A percentile compares a stretch with the other conserved stretches of the same genome.
Evolutionary conservation across 2,888 invertebrate species (phyloP).

Genomic region (Ceraclea dissimilis): DNA sequence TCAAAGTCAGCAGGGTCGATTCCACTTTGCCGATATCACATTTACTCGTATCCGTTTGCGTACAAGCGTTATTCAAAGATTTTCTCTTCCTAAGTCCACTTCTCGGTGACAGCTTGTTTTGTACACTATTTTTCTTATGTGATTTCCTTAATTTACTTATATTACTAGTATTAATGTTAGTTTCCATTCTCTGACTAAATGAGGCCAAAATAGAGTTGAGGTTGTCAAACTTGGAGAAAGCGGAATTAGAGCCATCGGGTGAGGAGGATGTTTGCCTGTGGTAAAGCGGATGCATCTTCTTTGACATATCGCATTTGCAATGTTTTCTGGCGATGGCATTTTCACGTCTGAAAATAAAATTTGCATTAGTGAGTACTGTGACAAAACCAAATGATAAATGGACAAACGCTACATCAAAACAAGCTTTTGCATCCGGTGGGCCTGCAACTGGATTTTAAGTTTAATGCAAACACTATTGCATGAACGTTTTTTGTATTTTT

Average conservation of each 20-base stretch:
- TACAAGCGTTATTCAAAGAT: slow-evolving; percentile 6
- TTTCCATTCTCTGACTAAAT: slow-evolving; percentile 14
- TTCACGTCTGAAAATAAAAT: slow-evolving; percentile 32
- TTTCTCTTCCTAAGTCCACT: slow-evolving; percentile 12
- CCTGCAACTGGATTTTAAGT: no score
- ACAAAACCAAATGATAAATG: slow-evolving; percentile 3
- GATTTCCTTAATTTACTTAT: slow-evolving; percentile 13
- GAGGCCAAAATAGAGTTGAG: slow-evolving; percentile 15
- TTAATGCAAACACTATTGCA: no score
- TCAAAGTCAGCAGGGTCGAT: neutral
- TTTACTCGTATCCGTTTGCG: slow-evolving; percentile 10
- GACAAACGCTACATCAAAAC: no score
- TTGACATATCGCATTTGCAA: slow-evolving; percentile 35
- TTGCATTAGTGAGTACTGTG: no score
- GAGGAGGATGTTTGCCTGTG: slow-evolving; percentile 39
- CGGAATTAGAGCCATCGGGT: slow-evolving; percentile 31
- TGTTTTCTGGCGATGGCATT: slow-evolving; percentile 31
- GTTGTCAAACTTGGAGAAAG: slow-evolving; percentile 14
- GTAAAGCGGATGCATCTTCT: slow-evolving; percentile 23
- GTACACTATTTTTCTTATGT: slow-evolving; percentile 12
- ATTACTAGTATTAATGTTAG: neutral
- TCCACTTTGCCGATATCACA: neutral
- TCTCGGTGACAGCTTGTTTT: slow-evolving; percentile 5
- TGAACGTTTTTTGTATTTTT: no score
- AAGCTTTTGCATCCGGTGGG: no score